phyloP scores from a whole-genome alignment of 2,797 vertebrate species.

The Hippoglossus hippoglossus region DNA sequence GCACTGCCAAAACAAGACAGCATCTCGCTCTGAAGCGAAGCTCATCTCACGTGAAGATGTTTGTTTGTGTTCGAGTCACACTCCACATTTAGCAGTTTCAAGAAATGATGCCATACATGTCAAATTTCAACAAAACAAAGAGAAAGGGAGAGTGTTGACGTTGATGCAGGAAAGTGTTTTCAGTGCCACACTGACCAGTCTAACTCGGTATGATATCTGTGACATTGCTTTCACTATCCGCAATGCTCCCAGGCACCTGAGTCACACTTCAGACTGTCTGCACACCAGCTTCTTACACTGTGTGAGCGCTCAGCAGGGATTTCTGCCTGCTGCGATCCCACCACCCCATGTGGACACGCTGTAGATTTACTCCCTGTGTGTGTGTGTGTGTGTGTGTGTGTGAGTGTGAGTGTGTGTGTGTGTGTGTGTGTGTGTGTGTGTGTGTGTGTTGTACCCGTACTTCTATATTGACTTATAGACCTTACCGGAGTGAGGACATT shows the following conservation, averaged over 20 bases:
- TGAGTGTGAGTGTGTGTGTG: background rate
- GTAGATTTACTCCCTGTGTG: conserved; percentile 1
- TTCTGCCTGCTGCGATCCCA: conserved; percentile 43
- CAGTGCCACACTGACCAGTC: conserved; percentile 13
- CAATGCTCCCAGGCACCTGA: conserved; percentile 32
- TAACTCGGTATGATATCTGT: conserved; percentile 25
- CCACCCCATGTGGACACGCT: conserved; percentile 25
- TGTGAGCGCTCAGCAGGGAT: conserved; percentile 50
- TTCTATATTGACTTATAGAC: too few relatives aligned
- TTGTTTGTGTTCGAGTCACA: conserved; percentile 32
- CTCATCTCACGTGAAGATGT: conserved; percentile 27
- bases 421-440: background rate
- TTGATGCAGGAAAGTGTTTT: conserved; percentile 27
- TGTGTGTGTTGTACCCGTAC: too few relatives aligned
- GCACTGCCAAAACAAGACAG: conserved; percentile 48
- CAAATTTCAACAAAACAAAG: conserved; percentile 10
- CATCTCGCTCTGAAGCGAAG: conserved; percentile 41
- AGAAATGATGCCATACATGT: conserved; percentile 15
- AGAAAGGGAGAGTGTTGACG: conserved; percentile 12
- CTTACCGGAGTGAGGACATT: too few relatives aligned
- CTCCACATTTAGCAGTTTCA: conserved; percentile 23
- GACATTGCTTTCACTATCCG: conserved; percentile 26
- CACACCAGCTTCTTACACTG: conserved; percentile 21
- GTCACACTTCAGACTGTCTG: conserved; percentile 34
- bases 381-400: background rate